Evolutionary conservation across 2,888 invertebrate species (phyloP).

Genomic region (Torymus aiolomorphi): DNA sequence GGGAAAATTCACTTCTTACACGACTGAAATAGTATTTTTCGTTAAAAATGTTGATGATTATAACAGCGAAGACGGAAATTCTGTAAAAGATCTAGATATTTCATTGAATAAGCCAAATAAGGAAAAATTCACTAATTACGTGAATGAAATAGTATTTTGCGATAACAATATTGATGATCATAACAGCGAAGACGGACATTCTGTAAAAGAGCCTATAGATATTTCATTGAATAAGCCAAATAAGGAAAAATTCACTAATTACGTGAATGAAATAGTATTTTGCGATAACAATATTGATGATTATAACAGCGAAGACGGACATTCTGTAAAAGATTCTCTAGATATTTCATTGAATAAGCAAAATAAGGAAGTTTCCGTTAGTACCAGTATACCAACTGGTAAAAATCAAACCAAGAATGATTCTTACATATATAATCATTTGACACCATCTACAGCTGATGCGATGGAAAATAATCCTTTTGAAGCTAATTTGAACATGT

Average conservation of each 20-base stretch:
- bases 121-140: conserved; percentile 1
- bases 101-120: neutral
- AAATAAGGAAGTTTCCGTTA: neutral
- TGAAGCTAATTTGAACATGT: conserved; percentile 15
- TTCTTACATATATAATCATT: conserved; percentile 6
- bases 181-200: too few species aligned
- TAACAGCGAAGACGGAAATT: too few species aligned
- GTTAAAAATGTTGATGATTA: too few species aligned
- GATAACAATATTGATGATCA: too few species aligned
- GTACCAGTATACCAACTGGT: neutral
- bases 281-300: neutral
- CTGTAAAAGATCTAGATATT: too few species aligned
- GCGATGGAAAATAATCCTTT: conserved; percentile 34
- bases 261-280: conserved; percentile 32
- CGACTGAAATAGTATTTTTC: too few species aligned
- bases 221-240: neutral
- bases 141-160: too few species aligned
- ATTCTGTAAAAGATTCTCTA: conserved; percentile 10
- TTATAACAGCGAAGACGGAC: neutral
- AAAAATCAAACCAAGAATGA: neutral
- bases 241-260: conserved; percentile 7
- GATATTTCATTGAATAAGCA: neutral
- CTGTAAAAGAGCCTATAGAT: too few species aligned
- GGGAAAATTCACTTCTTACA: too few species aligned
- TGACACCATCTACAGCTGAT: conserved; percentile 5